These are phyloP conservation scores for Lepidurus packardi DNA, from an alignment of 1,140 invertebrate genomes.

Conservation along the genomic window DNA sequence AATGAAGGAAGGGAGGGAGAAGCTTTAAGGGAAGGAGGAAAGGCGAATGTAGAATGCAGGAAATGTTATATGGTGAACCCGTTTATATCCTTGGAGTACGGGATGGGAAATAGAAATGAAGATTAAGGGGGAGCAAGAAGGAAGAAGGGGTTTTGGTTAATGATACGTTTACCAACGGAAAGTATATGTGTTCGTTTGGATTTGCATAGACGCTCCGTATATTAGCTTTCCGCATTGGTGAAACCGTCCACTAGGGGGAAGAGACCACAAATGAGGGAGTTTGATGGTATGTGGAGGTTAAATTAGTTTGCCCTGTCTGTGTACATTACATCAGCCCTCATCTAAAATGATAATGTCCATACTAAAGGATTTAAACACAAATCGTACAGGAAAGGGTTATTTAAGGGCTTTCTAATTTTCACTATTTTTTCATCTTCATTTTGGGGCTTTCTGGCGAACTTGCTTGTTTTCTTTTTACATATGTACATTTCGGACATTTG, in stretches of 20 bases:
- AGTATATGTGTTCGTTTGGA: not conserved
- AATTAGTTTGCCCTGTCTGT: too few relatives aligned
- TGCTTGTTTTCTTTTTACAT: not conserved
- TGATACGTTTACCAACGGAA: not conserved
- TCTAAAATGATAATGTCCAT: too few relatives aligned
- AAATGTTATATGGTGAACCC: not conserved
- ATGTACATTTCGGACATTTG: not conserved
- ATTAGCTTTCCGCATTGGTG: not conserved
- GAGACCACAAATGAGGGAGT: not conserved
- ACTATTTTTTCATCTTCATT: too few relatives aligned
- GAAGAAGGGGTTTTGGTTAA: not conserved
- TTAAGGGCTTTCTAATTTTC: too few relatives aligned
- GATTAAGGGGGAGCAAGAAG: not conserved
- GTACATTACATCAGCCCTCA: too few relatives aligned
- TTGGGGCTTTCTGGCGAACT: not conserved
- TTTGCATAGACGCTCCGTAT: conserved; percentile 14
- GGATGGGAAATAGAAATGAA: not conserved
- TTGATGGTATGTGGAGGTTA: too few relatives aligned
- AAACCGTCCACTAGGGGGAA: not conserved
- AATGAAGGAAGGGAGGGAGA: not conserved
- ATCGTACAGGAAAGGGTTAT: too few relatives aligned
- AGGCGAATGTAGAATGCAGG: too few relatives aligned
- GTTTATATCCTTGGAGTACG: not conserved
- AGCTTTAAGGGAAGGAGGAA: not conserved
- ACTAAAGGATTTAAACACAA: too few relatives aligned